A percentile compares a stretch with the other conserved stretches of the same genome.
phyloP scores from a whole-genome alignment of 2,888 invertebrate species.

The Phortica magna region DNA sequence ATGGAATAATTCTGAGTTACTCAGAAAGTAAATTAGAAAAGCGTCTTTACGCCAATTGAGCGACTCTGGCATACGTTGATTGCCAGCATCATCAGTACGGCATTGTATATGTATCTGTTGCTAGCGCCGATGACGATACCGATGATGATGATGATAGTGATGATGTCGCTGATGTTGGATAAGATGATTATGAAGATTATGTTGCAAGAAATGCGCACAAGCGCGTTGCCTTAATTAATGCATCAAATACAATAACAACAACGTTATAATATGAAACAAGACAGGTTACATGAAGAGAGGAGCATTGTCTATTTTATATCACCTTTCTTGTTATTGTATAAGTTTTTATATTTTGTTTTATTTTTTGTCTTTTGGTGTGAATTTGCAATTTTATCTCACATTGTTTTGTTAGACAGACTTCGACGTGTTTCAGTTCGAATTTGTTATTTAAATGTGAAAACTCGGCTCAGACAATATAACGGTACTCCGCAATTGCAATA shows the following conservation, averaged over 20 bases:
- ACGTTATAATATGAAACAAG: not conserved
- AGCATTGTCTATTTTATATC: not conserved
- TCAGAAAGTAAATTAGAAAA: too few species aligned
- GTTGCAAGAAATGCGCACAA: conserved; percentile 25
- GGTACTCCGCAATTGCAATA: not conserved
- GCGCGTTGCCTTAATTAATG: conserved; percentile 33
- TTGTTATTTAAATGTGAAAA: conserved; percentile 26
- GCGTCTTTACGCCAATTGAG: conserved; percentile 2
- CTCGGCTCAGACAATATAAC: not conserved
- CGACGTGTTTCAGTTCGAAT: not conserved
- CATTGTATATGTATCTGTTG: not conserved
- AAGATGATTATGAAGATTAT: conserved; percentile 13
- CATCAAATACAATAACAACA: conserved; percentile 18
- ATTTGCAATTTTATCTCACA: conserved; percentile 20
- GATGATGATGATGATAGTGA: not conserved
- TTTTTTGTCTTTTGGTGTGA: conserved; percentile 15
- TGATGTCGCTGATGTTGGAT: not conserved
- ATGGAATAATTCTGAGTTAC: too few species aligned
- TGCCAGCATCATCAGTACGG: too few species aligned
- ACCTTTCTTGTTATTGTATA: conserved; percentile 7
- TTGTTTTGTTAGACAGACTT: conserved; percentile 18
- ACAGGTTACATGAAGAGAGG: not conserved
- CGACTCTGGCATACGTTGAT: too few species aligned
- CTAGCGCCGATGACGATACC: not conserved
- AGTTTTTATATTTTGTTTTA: not conserved